Conservation (phyloP, 2,797 vertebrate species). For the Urosaurus nigricauda region DNA sequence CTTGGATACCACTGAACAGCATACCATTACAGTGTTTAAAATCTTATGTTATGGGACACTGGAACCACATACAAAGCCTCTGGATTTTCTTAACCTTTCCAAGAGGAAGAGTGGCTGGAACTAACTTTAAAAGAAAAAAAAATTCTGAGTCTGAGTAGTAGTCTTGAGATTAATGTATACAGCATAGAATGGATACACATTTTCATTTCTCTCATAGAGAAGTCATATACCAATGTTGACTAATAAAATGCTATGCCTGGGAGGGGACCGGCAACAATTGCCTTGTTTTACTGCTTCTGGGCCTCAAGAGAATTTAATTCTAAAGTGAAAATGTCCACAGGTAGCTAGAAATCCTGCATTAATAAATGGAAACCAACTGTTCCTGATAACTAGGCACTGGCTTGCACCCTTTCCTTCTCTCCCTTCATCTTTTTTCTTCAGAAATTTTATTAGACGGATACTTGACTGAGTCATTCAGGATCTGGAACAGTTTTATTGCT, state of each 20-base stretch:
- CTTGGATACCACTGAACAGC: background rate
- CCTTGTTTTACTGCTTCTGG: background rate
- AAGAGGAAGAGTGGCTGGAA: background rate
- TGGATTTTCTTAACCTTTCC: background rate
- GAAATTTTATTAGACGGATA: constrained; percentile 5
- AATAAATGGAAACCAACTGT: background rate
- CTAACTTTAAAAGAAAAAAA: background rate
- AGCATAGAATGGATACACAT: background rate
- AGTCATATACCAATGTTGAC: background rate
- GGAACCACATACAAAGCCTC: background rate
- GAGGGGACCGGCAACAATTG: background rate
- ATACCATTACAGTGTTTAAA: background rate
- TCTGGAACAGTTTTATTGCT: constrained; percentile 8
- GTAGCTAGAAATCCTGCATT: background rate
- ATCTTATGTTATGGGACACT: background rate
- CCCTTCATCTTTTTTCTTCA: background rate
- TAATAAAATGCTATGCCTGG: background rate
- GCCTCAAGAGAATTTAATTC: background rate
- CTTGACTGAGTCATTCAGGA: background rate
- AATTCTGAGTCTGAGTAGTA: background rate
- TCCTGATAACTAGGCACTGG: background rate
- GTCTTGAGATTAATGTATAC: background rate
- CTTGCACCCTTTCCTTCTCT: background rate
- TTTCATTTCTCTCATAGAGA: background rate
- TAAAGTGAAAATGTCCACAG: constrained; percentile 13